A percentile compares a stretch with the other conserved stretches of the same genome.
These are phyloP conservation scores for Drosophila neutralis DNA, from an alignment of 2,888 invertebrate species.

Conservation along the genomic window DNA sequence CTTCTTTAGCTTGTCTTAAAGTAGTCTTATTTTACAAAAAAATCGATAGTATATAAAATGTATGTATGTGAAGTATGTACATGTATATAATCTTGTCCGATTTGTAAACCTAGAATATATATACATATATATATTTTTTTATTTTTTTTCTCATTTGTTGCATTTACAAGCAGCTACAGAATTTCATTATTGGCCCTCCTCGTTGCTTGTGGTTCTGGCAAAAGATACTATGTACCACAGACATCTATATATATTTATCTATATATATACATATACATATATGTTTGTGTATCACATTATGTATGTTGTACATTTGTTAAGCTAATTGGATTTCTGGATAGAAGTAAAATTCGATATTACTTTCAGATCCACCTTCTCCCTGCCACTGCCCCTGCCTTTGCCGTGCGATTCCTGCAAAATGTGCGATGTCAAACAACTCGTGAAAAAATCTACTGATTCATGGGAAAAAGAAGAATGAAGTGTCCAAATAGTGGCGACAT, in stretches of 20 bases:
- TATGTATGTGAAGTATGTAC: not conserved
- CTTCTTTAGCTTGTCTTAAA: not conserved
- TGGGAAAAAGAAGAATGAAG: not conserved
- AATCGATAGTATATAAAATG: not conserved
- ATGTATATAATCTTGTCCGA: not conserved
- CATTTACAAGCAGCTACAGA: not conserved
- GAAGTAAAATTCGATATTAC: not conserved
- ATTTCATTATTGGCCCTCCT: not conserved
- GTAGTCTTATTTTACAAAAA: not conserved
- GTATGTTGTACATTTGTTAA: not conserved
- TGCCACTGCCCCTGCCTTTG: not conserved
- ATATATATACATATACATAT: not conserved
- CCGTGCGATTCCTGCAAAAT: not conserved
- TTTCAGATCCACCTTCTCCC: not conserved
- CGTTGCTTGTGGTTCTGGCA: not conserved
- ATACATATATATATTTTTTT: no score
- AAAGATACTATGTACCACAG: not conserved
- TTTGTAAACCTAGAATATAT: not conserved
- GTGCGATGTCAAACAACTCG: not conserved
- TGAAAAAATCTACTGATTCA: constrained; percentile 12
- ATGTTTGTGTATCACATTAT: not conserved
- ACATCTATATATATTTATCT: not conserved
- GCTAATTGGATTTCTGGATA: not conserved
- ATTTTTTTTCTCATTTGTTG: not conserved
- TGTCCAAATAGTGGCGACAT: constrained; percentile 9